These are phyloP conservation scores for Melikaiella ostensackeni DNA, from an alignment of 2,888 invertebrate genomes.

Conservation along the genomic window DNA sequence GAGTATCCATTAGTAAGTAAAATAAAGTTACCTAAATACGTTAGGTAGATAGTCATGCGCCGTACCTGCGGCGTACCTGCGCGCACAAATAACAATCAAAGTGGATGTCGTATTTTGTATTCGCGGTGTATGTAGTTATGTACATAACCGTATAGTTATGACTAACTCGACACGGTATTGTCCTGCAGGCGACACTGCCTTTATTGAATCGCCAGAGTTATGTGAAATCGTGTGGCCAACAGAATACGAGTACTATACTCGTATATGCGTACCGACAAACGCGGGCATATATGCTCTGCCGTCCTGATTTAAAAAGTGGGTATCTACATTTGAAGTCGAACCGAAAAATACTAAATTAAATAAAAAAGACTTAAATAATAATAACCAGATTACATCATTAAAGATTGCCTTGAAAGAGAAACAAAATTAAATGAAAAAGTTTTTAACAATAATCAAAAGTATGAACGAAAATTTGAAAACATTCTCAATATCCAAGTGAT, in stretches of 20 bases:
- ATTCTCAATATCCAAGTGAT: no score
- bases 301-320: no score
- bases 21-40: slow-evolving; percentile 34
- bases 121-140: slow-evolving; percentile 26
- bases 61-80: background rate
- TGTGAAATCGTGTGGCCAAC: slow-evolving; percentile 38
- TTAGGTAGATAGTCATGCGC: slow-evolving; percentile 32
- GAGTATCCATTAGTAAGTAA: slow-evolving; percentile 4
- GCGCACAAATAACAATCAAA: slow-evolving; percentile 33
- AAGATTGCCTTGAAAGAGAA: no score
- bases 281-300: background rate
- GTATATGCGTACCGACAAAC: slow-evolving; percentile 16
- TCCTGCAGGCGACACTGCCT: slow-evolving; percentile 53
- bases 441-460: no score
- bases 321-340: no score
- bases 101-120: slow-evolving; percentile 26
- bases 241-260: slow-evolving; percentile 4
- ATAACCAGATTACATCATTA: no score
- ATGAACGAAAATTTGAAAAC: no score
- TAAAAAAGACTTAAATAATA: no score
- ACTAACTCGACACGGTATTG: slow-evolving; percentile 49
- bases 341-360: no score
- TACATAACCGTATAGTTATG: slow-evolving; percentile 38
- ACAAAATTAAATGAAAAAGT: no score
- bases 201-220: slow-evolving; percentile 58